These are phyloP conservation scores for Alfaro cultratus DNA, from an alignment of 2,797 vertebrate genomes.

Conservation along the genomic window DNA sequence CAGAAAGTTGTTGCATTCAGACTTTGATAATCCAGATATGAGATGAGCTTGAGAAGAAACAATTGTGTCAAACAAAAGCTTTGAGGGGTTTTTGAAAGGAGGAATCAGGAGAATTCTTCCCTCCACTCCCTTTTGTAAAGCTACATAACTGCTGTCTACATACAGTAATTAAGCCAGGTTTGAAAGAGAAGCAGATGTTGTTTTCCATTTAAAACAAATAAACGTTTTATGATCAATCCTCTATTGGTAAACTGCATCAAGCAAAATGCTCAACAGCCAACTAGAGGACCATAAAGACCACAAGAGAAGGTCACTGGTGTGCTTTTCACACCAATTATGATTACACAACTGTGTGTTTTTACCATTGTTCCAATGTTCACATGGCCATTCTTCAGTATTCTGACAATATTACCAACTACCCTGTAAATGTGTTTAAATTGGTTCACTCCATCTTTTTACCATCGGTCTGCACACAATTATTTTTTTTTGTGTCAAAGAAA, in stretches of 20 bases:
- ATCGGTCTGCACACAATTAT: not conserved
- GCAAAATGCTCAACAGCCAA: not conserved
- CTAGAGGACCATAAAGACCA: not conserved
- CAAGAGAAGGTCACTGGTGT: slow-evolving; percentile 1
- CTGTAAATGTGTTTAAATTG: not conserved
- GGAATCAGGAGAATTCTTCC: not conserved
- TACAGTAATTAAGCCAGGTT: not conserved
- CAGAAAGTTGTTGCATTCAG: not conserved
- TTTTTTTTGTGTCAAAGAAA: not conserved
- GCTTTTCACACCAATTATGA: not conserved
- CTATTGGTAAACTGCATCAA: not conserved
- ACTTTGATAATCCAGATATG: not conserved
- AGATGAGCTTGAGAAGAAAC: not conserved
- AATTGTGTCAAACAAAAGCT: not conserved
- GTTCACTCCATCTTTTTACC: not conserved
- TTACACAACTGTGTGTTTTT: not conserved
- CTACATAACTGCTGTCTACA: not conserved
- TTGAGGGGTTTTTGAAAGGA: not conserved
- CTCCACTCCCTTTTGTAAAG: not conserved
- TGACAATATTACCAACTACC: not conserved
- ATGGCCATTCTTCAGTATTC: slow-evolving; percentile 2
- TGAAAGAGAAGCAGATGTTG: slow-evolving; percentile 1
- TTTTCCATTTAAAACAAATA: not conserved
- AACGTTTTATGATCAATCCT: not conserved
- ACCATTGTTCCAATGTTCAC: not conserved